phyloP scores from a whole-genome alignment of 2,797 vertebrate species.

The Characodon lateralis region DNA sequence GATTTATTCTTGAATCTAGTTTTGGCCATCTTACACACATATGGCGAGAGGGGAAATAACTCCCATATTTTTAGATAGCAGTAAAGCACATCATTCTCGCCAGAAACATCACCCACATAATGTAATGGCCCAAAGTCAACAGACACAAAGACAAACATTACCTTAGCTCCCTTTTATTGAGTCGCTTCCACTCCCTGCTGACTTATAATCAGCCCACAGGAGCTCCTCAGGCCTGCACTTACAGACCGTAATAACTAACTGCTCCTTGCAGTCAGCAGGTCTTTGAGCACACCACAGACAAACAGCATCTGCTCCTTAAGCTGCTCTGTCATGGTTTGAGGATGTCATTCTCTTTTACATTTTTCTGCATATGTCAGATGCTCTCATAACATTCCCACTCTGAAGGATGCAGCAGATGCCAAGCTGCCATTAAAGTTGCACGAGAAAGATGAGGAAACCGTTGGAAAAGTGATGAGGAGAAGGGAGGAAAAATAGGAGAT shows the following conservation, averaged over 20 bases:
- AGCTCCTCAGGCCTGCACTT: slow-evolving; percentile 73
- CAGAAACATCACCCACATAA: slow-evolving; percentile 32
- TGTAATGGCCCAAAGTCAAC: slow-evolving; percentile 34
- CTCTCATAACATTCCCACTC: slow-evolving; percentile 48
- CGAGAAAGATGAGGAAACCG: slow-evolving; percentile 18
- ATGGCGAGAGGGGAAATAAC: slow-evolving; percentile 9
- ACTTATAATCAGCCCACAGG: slow-evolving; percentile 76
- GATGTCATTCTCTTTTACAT: slow-evolving; percentile 51
- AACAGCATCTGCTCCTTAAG: slow-evolving; percentile 33
- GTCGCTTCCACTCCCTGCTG: slow-evolving; percentile 61
- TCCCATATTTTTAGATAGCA: slow-evolving; percentile 22
- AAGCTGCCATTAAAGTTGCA: slow-evolving; percentile 47
- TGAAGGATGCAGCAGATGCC: slow-evolving; percentile 38
- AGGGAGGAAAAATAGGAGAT: slow-evolving; percentile 12
- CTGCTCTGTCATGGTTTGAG: slow-evolving; percentile 44
- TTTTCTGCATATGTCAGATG: slow-evolving; percentile 55
- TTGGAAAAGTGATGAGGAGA: slow-evolving; percentile 16
- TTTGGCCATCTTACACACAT: slow-evolving; percentile 25
- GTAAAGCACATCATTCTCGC: slow-evolving; percentile 18
- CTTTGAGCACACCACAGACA: slow-evolving; percentile 47
- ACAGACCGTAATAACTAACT: slow-evolving; percentile 78
- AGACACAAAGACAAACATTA: slow-evolving; percentile 44
- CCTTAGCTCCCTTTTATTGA: slow-evolving; percentile 62
- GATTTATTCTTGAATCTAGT: slow-evolving; percentile 10
- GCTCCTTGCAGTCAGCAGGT: slow-evolving; percentile 48